phyloP scores from a whole-genome alignment of 2,888 invertebrate genomes.

The Tryphoninae sp. region DNA sequence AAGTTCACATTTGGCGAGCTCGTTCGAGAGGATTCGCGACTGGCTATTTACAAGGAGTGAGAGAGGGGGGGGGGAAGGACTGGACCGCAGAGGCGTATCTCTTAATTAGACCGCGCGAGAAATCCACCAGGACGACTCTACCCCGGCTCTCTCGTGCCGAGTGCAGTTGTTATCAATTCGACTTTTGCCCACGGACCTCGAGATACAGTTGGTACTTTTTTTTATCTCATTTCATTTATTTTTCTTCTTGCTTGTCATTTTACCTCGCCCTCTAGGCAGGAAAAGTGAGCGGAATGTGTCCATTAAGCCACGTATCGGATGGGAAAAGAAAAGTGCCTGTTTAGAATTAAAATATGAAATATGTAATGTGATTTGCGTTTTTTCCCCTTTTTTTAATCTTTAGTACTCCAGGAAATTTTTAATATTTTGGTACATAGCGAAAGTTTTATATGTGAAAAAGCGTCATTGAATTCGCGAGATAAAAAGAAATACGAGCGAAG shows the following conservation, averaged over 20 bases:
- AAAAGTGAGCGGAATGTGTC: conserved; percentile 39
- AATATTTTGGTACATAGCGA: background rate
- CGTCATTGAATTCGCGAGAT: too few species aligned
- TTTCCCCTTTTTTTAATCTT: conserved; percentile 14
- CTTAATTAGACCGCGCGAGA: conserved; percentile 72
- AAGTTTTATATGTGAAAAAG: background rate
- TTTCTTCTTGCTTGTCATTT: conserved; percentile 41
- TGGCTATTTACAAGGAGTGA: conserved; percentile 42
- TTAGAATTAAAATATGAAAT: conserved; percentile 25
- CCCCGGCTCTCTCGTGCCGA: conserved; percentile 52
- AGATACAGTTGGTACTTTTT: conserved; percentile 59
- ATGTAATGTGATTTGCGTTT: conserved; percentile 8
- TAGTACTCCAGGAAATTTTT: background rate
- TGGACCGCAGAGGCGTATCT: conserved; percentile 72
- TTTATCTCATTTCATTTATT: conserved; percentile 2
- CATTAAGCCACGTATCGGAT: conserved; percentile 39
- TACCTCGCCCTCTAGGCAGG: conserved; percentile 13
- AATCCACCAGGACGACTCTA: conserved; percentile 66
- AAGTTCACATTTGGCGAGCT: conserved; percentile 59
- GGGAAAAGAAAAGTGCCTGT: conserved; percentile 35
- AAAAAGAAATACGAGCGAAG: too few species aligned
- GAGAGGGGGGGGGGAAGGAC: conserved; percentile 38
- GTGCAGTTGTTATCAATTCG: conserved; percentile 70
- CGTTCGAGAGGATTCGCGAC: conserved; percentile 42
- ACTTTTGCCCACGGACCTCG: conserved; percentile 66